Percentiles rank a stretch among this genome's conserved stretches.
Conservation (phyloP, 2,113 vertebrate genomes). For the Seriola aureovittata region DNA sequence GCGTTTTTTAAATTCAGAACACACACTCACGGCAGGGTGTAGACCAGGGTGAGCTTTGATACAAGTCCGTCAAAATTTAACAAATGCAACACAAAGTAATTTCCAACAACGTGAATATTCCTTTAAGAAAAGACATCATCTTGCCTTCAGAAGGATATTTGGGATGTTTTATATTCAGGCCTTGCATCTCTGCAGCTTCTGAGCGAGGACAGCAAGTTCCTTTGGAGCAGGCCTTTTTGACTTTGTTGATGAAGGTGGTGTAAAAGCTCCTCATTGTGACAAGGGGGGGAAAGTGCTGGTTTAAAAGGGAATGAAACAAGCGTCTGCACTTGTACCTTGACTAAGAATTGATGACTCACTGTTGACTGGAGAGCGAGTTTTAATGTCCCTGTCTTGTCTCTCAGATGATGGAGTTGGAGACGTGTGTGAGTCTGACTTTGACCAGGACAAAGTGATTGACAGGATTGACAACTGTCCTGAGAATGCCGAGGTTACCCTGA, state of each 20-base stretch:
- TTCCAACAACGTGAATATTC: not conserved
- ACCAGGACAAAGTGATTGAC: conserved; percentile 97
- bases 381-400: not conserved
- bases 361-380: not conserved
- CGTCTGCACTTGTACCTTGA: not conserved
- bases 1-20: conserved; percentile 11
- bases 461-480: conserved; percentile 96
- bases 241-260: conserved; percentile 11
- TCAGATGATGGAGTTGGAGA: conserved; percentile 95
- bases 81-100: not conserved
- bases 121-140: conserved; percentile 1
- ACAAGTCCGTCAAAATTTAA: conserved; percentile 3
- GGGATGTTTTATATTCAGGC: conserved; percentile 33
- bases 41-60: not conserved
- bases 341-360: not conserved
- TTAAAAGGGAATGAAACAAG: conserved; percentile 1
- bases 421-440: conserved; percentile 95
- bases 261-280: conserved; percentile 2
- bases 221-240: conserved; percentile 9
- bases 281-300: not conserved
- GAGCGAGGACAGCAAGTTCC: conserved; percentile 16
- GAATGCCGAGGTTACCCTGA: conserved; percentile 96
- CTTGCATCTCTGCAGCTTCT: conserved; percentile 31
- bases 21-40: conserved; percentile 6
- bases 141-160: not conserved